These are phyloP conservation scores for Glareola pratincola DNA, from an alignment of 2,113 vertebrate species.

Conservation along the genomic window DNA sequence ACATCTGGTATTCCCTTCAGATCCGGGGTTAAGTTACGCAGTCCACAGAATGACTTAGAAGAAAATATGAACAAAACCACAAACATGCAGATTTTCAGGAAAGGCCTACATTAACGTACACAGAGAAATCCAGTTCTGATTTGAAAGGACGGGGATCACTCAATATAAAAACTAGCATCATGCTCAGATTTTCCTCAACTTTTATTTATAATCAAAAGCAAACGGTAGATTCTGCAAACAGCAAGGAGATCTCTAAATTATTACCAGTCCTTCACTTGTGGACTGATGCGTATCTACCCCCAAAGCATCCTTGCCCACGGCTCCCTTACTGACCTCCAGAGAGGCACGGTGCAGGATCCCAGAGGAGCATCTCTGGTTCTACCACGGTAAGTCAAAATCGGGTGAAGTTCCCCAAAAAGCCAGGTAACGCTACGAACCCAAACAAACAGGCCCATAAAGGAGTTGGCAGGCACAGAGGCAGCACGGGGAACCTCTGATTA, in stretches of 20 bases:
- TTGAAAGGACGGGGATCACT: not conserved
- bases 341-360: not conserved
- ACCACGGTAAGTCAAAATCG: not conserved
- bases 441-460: not conserved
- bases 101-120: not conserved
- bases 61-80: fast-evolving
- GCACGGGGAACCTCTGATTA: conserved; percentile 27
- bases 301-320: not conserved
- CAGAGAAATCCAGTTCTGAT: not conserved
- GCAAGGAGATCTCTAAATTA: not conserved
- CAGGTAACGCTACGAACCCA: not conserved
- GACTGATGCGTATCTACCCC: not conserved
- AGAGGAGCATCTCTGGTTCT: not conserved
- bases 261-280: not conserved
- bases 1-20: not conserved
- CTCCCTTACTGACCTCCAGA: not conserved
- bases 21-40: not conserved
- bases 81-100: not conserved
- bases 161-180: not conserved
- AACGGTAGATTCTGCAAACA: not conserved
- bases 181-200: not conserved
- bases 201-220: not conserved
- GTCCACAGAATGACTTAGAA: not conserved
- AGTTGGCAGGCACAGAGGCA: not conserved
- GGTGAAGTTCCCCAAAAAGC: not conserved